These are phyloP conservation scores for Melierax canorus DNA, from an alignment of 2,113 vertebrate species.

Conservation along the genomic window DNA sequence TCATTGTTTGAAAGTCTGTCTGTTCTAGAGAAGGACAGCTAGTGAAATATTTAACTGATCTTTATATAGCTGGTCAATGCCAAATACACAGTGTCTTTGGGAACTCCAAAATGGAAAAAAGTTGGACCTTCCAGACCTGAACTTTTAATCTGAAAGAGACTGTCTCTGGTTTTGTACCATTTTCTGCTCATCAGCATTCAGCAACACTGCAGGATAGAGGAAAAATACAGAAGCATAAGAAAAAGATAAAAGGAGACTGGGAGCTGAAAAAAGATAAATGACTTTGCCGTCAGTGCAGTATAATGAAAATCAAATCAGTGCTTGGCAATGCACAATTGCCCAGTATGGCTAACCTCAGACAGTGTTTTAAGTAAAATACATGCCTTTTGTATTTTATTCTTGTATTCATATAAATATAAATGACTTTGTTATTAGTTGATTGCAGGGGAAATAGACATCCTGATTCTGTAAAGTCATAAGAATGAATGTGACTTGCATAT, in stretches of 20 bases:
- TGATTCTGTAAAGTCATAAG: neutral
- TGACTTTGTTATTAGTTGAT: slow-evolving; percentile 62
- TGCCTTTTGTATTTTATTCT: slow-evolving; percentile 62
- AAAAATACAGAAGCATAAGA: slow-evolving; percentile 38
- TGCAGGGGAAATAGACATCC: slow-evolving; percentile 52
- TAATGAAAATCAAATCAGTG: slow-evolving; percentile 68
- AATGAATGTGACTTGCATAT: neutral
- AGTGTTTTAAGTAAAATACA: slow-evolving; percentile 65
- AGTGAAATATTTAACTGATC: neutral
- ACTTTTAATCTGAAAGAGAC: slow-evolving; percentile 23
- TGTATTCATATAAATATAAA: slow-evolving; percentile 68
- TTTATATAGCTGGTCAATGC: neutral
- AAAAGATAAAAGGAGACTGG: slow-evolving; percentile 58
- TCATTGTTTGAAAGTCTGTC: neutral
- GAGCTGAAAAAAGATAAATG: slow-evolving; percentile 59
- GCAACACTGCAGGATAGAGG: slow-evolving; percentile 1
- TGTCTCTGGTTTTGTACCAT: slow-evolving; percentile 13
- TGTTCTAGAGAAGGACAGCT: neutral
- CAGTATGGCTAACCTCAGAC: slow-evolving; percentile 37
- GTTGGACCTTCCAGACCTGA: neutral
- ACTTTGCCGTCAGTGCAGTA: slow-evolving; percentile 19
- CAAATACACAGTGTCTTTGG: neutral
- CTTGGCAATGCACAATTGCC: slow-evolving; percentile 23
- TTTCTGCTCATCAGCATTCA: slow-evolving; percentile 65
- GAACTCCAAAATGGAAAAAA: neutral